Evolutionary conservation across 2,797 vertebrate genomes (phyloP).

Genomic region (Liparis tanakae): DNA sequence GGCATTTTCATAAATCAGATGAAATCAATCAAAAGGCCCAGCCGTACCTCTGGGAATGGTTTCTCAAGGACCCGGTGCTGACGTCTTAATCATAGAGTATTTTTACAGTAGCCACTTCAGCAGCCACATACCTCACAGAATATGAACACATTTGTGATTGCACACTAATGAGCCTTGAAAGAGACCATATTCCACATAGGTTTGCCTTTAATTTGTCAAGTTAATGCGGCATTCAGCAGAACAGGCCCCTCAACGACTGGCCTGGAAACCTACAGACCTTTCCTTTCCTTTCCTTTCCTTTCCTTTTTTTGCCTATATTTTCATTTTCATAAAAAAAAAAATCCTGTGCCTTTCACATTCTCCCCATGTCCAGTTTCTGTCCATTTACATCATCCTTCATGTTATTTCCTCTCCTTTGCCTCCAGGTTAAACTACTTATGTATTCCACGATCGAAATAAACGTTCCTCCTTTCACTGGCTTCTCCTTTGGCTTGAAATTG

Average conservation of each 20-base stretch:
- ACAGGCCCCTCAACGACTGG: slow-evolving; percentile 26
- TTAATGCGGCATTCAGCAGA: slow-evolving; percentile 55
- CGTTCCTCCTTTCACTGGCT: slow-evolving; percentile 23
- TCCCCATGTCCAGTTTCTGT: not conserved
- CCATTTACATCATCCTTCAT: not conserved
- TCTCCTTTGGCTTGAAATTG: slow-evolving; percentile 55
- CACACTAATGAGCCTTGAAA: slow-evolving; percentile 62
- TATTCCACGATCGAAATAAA: slow-evolving; percentile 34
- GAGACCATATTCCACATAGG: slow-evolving; percentile 35
- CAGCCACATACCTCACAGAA: slow-evolving; percentile 25
- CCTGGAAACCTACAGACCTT: slow-evolving; percentile 13
- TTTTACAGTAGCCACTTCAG: slow-evolving; percentile 35
- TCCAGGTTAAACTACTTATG: slow-evolving; percentile 3
- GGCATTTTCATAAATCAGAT: slow-evolving; percentile 25
- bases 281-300: not conserved
- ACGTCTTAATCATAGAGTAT: slow-evolving; percentile 46
- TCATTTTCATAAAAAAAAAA: too few relatives aligned
- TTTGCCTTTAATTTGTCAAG: slow-evolving; percentile 64
- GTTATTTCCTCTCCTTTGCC: not conserved
- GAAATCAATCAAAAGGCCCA: slow-evolving; percentile 32
- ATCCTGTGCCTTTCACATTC: not conserved
- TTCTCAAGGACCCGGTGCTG: slow-evolving; percentile 17
- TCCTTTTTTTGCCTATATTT: not conserved
- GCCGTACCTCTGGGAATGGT: slow-evolving; percentile 15
- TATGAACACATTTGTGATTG: slow-evolving; percentile 44